These are phyloP conservation scores for Phrynocephalus versicolor DNA, from an alignment of 2,113 vertebrate genomes.

Conservation along the genomic window DNA sequence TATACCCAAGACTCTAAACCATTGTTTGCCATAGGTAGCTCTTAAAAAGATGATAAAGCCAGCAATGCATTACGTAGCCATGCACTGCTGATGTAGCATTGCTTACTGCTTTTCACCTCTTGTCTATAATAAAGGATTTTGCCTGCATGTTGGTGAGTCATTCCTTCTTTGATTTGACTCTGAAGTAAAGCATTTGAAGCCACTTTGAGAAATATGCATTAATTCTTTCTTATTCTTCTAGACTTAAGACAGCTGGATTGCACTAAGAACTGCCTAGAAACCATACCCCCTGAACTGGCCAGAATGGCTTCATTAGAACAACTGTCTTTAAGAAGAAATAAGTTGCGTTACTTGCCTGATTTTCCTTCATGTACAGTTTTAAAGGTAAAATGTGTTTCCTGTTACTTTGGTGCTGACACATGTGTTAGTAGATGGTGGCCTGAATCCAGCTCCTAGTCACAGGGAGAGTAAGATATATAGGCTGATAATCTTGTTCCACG, in stretches of 20 bases:
- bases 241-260: constrained; percentile 91
- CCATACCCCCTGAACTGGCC: constrained; percentile 80
- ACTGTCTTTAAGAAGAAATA: constrained; percentile 91
- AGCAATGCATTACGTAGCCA: not conserved
- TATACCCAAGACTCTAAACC: not conserved
- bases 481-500: no score
- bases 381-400: constrained; percentile 78
- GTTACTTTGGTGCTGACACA: not conserved
- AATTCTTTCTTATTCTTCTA: constrained; percentile 51
- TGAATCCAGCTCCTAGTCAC: not conserved
- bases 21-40: not conserved
- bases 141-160: not conserved
- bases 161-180: not conserved
- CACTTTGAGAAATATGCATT: not conserved
- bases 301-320: constrained; percentile 87
- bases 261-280: constrained; percentile 88
- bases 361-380: constrained; percentile 79
- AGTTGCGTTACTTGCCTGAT: constrained; percentile 81
- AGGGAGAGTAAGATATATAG: no score
- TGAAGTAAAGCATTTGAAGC: not conserved
- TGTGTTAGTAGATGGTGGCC: not conserved
- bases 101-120: not conserved
- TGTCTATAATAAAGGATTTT: not conserved
- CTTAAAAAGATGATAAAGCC: not conserved
- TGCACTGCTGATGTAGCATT: not conserved